phyloP scores from a whole-genome alignment of 2,888 invertebrate species.

The Phyllotreta cruciferae region DNA sequence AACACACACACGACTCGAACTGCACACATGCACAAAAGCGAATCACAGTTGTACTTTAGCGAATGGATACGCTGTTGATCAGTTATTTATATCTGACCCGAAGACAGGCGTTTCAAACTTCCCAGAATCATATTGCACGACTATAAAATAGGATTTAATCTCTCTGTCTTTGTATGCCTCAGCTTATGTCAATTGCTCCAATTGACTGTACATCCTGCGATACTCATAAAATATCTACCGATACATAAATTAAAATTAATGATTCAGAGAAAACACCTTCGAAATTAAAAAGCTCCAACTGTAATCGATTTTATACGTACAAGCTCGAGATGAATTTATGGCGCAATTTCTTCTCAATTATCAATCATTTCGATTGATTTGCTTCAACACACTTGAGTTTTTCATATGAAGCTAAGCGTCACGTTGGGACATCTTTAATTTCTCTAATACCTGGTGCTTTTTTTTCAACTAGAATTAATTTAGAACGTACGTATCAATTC shows the following conservation, averaged over 20 bases:
- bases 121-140: conserved; percentile 45
- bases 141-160: conserved; percentile 48
- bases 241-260: conserved; percentile 39
- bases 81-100: conserved; percentile 33
- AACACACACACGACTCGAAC: conserved; percentile 18
- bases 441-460: no score
- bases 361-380: no score
- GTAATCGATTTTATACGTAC: neutral
- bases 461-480: neutral
- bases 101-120: conserved; percentile 38
- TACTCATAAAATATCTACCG: conserved; percentile 32
- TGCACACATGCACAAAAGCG: conserved; percentile 20
- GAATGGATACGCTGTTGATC: conserved; percentile 20
- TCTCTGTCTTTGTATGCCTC: conserved; percentile 35
- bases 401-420: no score
- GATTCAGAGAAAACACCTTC: conserved; percentile 38
- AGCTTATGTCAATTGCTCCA: conserved; percentile 45
- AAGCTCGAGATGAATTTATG: conserved; percentile 6
- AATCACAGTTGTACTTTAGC: conserved; percentile 22
- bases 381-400: no score
- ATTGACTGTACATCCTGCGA: conserved; percentile 39
- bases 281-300: conserved; percentile 18
- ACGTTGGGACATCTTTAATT: no score
- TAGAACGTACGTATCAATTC: neutral
- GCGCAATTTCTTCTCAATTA: neutral